phyloP scores from a whole-genome alignment of 1,140 invertebrate genomes.

The Bombyx mandarina region DNA sequence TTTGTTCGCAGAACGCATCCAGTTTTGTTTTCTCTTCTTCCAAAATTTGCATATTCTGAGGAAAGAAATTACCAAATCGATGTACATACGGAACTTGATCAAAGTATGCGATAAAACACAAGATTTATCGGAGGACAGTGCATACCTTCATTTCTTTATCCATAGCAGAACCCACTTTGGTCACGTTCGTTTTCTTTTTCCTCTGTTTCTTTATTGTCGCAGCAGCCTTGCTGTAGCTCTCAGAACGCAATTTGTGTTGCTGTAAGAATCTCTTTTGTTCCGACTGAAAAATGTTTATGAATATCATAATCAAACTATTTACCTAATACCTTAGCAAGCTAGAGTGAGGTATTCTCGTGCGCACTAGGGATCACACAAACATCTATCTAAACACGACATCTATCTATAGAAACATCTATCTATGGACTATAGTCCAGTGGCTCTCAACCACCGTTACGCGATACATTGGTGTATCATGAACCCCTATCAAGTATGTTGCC shows the following conservation, averaged over 20 bases:
- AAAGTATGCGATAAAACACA: no score
- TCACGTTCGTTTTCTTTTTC: constrained; percentile 85
- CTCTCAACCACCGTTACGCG: no score
- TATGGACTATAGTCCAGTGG: no score
- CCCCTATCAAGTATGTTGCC: no score
- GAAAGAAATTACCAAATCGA: background rate
- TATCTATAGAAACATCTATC: no score
- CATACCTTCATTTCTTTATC: constrained; percentile 90
- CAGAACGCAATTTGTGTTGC: constrained; percentile 89
- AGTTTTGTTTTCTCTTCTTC: constrained; percentile 93
- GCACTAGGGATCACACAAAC: no score
- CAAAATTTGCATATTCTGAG: constrained; percentile 89
- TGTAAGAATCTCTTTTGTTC: constrained; percentile 92
- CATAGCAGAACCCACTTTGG: constrained; percentile 84
- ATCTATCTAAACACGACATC: no score
- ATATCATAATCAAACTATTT: background rate
- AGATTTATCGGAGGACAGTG: background rate
- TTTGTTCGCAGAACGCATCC: constrained; percentile 91
- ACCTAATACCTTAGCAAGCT: background rate
- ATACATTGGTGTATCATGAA: no score
- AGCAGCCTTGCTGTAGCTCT: constrained; percentile 90
- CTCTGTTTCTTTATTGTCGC: constrained; percentile 90
- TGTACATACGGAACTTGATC: background rate
- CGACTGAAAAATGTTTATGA: constrained; percentile 70
- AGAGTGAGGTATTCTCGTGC: no score